phyloP scores from a whole-genome alignment of 2,797 vertebrate species.

The Tangara arthus region DNA sequence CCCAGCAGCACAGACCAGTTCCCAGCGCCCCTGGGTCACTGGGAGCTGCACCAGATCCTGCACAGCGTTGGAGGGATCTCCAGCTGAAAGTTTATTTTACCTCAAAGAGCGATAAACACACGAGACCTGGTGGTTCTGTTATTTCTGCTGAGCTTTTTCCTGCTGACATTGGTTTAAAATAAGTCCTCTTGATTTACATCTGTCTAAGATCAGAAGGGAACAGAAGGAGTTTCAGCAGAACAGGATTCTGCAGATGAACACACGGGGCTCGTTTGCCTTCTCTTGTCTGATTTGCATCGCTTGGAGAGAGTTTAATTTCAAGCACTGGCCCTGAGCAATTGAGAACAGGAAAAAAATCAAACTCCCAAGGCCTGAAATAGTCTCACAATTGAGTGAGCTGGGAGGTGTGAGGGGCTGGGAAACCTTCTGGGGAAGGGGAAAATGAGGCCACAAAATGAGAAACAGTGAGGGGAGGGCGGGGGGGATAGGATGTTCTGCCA shows the following conservation, averaged over 20 bases:
- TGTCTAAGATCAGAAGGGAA: conserved; percentile 18
- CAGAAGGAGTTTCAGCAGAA: conserved; percentile 20
- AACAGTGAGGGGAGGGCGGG: rapidly evolving
- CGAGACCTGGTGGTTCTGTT: background rate
- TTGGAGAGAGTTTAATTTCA: conserved; percentile 17
- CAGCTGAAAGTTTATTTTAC: background rate
- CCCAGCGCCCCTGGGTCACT: rapidly evolving
- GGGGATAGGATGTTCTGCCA: background rate
- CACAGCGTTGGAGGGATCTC: background rate
- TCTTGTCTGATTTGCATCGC: conserved; percentile 59
- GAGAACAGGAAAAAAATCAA: background rate
- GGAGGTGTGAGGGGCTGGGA: background rate
- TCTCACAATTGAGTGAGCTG: background rate
- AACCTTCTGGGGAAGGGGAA: background rate
- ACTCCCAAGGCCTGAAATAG: background rate
- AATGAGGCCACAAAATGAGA: background rate
- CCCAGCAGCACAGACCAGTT: background rate
- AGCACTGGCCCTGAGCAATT: background rate
- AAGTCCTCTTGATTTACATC: conserved; percentile 56
- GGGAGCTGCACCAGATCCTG: background rate
- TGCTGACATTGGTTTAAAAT: conserved; percentile 30
- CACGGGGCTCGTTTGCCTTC: conserved; percentile 46
- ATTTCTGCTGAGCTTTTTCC: conserved; percentile 35
- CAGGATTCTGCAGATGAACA: conserved; percentile 14
- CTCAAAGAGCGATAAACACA: background rate